These are phyloP conservation scores for Hirtodrosophila confusa DNA, from an alignment of 2,888 invertebrate genomes.

Conservation along the genomic window DNA sequence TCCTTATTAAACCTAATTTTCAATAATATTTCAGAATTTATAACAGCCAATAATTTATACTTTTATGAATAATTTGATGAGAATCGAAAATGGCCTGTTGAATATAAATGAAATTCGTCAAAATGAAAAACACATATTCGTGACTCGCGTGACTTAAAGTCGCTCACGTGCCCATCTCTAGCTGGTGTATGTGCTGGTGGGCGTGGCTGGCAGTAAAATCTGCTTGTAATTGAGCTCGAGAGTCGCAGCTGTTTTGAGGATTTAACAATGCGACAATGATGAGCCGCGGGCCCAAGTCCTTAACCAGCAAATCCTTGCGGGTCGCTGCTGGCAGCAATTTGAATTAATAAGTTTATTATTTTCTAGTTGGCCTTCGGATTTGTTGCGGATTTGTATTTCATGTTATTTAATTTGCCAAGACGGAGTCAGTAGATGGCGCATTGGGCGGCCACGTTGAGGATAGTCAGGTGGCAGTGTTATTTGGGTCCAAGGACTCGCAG, in stretches of 20 bases:
- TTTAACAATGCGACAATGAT: constrained; percentile 68
- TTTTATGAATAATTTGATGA: too few relatives aligned
- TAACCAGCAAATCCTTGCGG: constrained; percentile 1
- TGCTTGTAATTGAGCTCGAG: constrained; percentile 60
- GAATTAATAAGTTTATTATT: constrained; percentile 75
- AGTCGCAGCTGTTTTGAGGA: constrained; percentile 61
- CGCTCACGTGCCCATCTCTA: constrained; percentile 22
- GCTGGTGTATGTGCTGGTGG: neutral
- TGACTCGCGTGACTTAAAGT: too few relatives aligned
- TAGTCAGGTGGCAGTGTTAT: constrained; percentile 9
- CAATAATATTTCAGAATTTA: too few relatives aligned
- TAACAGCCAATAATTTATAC: too few relatives aligned
- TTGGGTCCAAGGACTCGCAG: constrained; percentile 25
- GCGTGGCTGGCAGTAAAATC: constrained; percentile 24
- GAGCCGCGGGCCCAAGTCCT: constrained; percentile 38
- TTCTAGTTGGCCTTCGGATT: constrained; percentile 56
- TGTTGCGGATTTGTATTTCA: constrained; percentile 69
- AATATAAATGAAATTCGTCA: too few relatives aligned
- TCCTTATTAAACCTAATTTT: too few relatives aligned
- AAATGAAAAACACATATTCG: too few relatives aligned
- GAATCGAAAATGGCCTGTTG: too few relatives aligned
- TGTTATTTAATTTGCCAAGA: constrained; percentile 65
- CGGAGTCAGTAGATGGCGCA: neutral
- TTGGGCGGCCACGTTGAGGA: neutral
- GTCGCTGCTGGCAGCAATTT: constrained; percentile 57